These are phyloP conservation scores for Anomalospiza imberbis DNA, from an alignment of 2,797 vertebrate species.

Conservation along the genomic window DNA sequence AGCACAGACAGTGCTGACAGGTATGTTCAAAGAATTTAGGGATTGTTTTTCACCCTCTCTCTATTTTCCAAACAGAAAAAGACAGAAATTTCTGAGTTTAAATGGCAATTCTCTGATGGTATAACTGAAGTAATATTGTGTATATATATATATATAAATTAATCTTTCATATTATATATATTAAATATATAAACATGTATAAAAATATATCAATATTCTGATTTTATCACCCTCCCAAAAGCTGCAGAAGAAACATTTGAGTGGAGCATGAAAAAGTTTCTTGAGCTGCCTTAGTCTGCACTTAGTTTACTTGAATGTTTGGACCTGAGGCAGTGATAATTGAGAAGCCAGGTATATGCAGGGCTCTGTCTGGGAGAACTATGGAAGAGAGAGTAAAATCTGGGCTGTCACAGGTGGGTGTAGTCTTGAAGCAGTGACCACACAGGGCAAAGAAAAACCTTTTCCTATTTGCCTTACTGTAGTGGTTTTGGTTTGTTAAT, in stretches of 20 bases:
- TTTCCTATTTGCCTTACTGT: background rate
- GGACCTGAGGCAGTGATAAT: background rate
- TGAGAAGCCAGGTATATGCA: background rate
- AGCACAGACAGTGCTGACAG: background rate
- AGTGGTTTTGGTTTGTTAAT: background rate
- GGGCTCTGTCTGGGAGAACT: background rate
- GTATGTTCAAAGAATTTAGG: background rate
- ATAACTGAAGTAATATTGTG: background rate
- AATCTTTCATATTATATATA: too few relatives aligned
- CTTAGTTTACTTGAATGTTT: background rate
- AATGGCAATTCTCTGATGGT: background rate
- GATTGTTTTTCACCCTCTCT: accelerated
- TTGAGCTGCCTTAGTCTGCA: background rate
- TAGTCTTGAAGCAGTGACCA: background rate
- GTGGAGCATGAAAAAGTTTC: background rate
- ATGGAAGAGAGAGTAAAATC: background rate
- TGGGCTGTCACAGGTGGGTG: background rate
- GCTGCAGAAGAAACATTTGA: background rate
- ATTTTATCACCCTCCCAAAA: background rate
- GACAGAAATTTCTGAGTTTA: background rate
- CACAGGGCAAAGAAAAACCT: background rate
- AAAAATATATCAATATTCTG: background rate
- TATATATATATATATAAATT: too few relatives aligned
- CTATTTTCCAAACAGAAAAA: background rate
- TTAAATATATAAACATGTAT: too few relatives aligned